Percentiles rank a stretch among this genome's conserved stretches.
Evolutionary conservation across 1,140 invertebrate genomes (phyloP).

Genomic region (Drosophila murphyi): DNA sequence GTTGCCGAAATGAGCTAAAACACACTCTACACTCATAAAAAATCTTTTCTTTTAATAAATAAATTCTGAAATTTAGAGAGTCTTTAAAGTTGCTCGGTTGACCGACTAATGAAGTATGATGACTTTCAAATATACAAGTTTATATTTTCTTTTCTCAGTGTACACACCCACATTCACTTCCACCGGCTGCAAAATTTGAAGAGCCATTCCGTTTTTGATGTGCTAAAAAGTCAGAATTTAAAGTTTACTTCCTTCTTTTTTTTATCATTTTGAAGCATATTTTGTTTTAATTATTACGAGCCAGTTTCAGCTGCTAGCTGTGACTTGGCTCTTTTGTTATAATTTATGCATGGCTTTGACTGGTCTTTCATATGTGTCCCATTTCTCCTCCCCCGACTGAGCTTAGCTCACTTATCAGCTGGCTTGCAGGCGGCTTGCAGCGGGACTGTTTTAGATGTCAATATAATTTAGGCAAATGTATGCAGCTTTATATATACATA

Average conservation of each 20-base stretch:
- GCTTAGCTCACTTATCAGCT: slow-evolving; percentile 74
- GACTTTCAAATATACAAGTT: too few species aligned
- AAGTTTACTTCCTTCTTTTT: slow-evolving; percentile 10
- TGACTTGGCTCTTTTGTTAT: slow-evolving; percentile 46
- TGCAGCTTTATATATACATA: slow-evolving; percentile 48
- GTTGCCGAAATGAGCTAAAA: slow-evolving; percentile 23
- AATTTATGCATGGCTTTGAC: slow-evolving; percentile 72
- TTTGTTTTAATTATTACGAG: slow-evolving; percentile 48
- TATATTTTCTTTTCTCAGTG: slow-evolving; percentile 13
- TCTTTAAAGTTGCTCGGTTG: too few species aligned
- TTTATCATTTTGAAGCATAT: slow-evolving; percentile 22
- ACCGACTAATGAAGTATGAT: too few species aligned
- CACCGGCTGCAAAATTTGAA: background rate
- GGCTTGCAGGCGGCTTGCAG: slow-evolving; percentile 68
- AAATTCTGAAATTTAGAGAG: too few species aligned
- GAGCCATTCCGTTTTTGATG: slow-evolving; percentile 19
- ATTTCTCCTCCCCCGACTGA: background rate
- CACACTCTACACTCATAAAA: too few species aligned
- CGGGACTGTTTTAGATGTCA: slow-evolving; percentile 58
- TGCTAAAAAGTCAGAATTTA: slow-evolving; percentile 40
- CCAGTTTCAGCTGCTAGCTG: slow-evolving; percentile 25
- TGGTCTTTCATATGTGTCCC: slow-evolving; percentile 55
- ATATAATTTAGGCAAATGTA: slow-evolving; percentile 81
- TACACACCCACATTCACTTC: background rate
- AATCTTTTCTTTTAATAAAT: too few species aligned